These are phyloP conservation scores for Sebastes flavidus DNA, from an alignment of 2,797 vertebrate genomes.

Conservation along the genomic window DNA sequence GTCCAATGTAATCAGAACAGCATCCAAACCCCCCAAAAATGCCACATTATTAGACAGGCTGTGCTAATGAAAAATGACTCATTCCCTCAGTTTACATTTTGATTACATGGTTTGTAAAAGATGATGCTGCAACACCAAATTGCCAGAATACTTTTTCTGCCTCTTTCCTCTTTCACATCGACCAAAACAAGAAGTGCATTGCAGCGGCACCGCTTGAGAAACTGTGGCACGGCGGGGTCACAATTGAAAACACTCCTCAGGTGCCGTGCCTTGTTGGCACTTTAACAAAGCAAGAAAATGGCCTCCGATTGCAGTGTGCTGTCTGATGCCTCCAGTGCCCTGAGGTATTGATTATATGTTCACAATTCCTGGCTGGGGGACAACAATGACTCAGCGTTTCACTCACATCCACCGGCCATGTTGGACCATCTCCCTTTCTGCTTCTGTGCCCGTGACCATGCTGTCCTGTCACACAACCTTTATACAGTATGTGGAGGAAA, in stretches of 20 bases:
- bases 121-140: neutral
- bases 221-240: slow-evolving; percentile 1
- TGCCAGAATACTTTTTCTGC: neutral
- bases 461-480: neutral
- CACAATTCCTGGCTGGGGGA: slow-evolving; percentile 27
- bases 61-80: neutral
- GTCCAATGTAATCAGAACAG: neutral
- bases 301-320: slow-evolving; percentile 27
- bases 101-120: neutral
- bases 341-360: slow-evolving; percentile 61
- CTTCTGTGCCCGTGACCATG: neutral
- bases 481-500: neutral
- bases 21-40: neutral
- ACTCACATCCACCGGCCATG: neutral
- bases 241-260: slow-evolving; percentile 6
- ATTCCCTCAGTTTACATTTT: neutral
- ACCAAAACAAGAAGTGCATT: neutral
- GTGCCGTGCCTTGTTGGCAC: slow-evolving; percentile 29
- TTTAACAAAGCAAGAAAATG: slow-evolving; percentile 33
- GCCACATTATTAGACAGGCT: neutral
- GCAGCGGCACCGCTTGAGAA: slow-evolving; percentile 4
- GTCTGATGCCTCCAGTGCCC: slow-evolving; percentile 43
- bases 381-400: slow-evolving; percentile 64
- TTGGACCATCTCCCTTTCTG: neutral
- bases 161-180: neutral